These are phyloP conservation scores for Acridotheres tristis DNA, from an alignment of 2,797 vertebrate genomes.

Conservation along the genomic window DNA sequence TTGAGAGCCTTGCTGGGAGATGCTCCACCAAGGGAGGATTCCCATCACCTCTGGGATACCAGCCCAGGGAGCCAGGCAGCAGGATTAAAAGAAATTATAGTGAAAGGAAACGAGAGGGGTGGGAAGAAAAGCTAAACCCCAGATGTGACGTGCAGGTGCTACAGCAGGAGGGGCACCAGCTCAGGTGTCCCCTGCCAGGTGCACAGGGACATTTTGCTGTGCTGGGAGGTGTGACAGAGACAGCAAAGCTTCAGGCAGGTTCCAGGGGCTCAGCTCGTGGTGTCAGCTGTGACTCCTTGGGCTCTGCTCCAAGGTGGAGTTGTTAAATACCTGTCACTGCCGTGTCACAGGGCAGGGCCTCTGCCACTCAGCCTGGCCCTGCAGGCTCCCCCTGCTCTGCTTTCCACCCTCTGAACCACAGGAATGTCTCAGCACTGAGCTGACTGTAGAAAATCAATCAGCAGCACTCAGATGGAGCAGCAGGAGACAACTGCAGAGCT, in stretches of 20 bases:
- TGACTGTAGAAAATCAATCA: not conserved
- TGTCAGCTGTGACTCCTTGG: not conserved
- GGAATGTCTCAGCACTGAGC: not conserved
- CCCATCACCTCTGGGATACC: not conserved
- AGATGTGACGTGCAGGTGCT: accelerated
- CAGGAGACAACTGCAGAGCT: not conserved
- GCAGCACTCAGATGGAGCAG: not conserved
- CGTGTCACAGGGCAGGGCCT: not conserved
- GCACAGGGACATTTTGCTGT: not conserved
- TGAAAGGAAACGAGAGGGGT: not conserved
- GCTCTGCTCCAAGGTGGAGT: not conserved
- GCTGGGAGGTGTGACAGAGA: not conserved
- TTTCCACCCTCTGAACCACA: not conserved
- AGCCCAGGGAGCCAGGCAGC: not conserved
- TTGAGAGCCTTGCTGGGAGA: not conserved
- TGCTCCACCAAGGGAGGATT: not conserved
- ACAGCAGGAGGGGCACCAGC: not conserved
- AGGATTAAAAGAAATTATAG: not conserved
- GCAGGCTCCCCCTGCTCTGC: not conserved
- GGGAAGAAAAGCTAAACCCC: not conserved
- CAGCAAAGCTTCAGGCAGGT: not conserved
- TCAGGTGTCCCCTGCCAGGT: not conserved
- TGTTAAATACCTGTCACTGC: not conserved
- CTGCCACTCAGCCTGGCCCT: not conserved
- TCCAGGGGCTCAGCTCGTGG: too few relatives aligned